Conservation (phyloP, 2,113 vertebrate genomes). For the Panurus biarmicus region DNA sequence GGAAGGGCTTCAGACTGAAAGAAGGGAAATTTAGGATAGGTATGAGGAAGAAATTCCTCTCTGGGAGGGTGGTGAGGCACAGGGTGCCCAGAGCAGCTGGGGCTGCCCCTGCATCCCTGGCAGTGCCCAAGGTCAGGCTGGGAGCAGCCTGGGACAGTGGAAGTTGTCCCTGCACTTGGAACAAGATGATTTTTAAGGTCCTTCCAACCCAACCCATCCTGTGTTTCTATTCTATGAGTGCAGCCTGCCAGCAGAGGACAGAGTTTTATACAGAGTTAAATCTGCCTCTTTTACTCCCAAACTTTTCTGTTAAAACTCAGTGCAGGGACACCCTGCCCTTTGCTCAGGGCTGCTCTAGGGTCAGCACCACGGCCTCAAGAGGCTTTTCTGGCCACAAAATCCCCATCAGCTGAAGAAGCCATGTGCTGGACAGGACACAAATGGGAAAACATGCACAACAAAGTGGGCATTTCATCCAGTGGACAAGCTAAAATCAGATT, state of each 20-base stretch:
- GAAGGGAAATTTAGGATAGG: not conserved
- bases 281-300: not conserved
- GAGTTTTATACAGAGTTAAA: not conserved
- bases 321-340: not conserved
- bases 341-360: not conserved
- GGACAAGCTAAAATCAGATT: not conserved
- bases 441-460: fast-evolving
- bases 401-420: not conserved
- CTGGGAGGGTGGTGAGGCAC: not conserved
- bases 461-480: not conserved
- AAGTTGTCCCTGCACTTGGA: not conserved
- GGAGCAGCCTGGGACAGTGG: not conserved
- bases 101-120: not conserved
- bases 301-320: not conserved
- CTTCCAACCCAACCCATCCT: not conserved
- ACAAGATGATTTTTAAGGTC: not conserved
- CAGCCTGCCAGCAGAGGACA: not conserved
- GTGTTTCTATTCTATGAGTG: not conserved
- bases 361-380: not conserved
- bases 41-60: not conserved
- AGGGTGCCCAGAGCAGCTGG: not conserved
- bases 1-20: not conserved
- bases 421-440: not conserved
- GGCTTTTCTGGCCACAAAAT: not conserved
- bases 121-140: not conserved